A percentile compares a stretch with the other conserved stretches of the same genome.
Conservation (phyloP, 2,797 vertebrate genomes). For the Tachyglossus aculeatus region DNA sequence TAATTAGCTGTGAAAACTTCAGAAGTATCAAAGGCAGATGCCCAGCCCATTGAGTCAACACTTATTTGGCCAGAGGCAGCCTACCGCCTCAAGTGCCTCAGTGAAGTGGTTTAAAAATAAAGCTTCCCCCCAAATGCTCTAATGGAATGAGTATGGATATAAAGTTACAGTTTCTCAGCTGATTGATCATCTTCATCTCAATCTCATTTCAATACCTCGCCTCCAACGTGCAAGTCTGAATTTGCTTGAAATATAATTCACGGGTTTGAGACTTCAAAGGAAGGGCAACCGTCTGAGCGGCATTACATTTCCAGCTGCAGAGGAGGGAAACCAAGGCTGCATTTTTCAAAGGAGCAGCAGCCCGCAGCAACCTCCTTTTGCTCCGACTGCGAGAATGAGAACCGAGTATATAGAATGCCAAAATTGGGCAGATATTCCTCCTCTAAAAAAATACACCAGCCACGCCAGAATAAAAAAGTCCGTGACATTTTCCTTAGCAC, state of each 20-base stretch:
- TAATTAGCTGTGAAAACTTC: constrained; percentile 5
- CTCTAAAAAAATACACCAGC: neutral
- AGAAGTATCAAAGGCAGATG: neutral
- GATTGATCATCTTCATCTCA: neutral
- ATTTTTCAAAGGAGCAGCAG: constrained; percentile 6
- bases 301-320: neutral
- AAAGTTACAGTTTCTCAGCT: neutral
- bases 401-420: neutral
- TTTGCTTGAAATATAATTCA: constrained; percentile 13
- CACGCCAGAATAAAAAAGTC: neutral
- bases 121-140: neutral
- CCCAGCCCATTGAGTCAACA: constrained; percentile 8
- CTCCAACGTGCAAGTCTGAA: neutral
- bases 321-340: constrained; percentile 18
- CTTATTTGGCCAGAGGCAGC: neutral
- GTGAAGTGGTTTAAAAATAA: neutral
- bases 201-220: neutral
- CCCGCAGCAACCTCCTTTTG: constrained; percentile 9
- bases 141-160: neutral
- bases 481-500: neutral
- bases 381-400: neutral
- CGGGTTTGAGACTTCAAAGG: constrained; percentile 9
- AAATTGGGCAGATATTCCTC: neutral
- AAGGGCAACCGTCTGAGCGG: constrained; percentile 2
- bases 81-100: neutral